These are phyloP conservation scores for Hesperophylax magnus DNA, from an alignment of 1,140 invertebrate species.

Conservation along the genomic window DNA sequence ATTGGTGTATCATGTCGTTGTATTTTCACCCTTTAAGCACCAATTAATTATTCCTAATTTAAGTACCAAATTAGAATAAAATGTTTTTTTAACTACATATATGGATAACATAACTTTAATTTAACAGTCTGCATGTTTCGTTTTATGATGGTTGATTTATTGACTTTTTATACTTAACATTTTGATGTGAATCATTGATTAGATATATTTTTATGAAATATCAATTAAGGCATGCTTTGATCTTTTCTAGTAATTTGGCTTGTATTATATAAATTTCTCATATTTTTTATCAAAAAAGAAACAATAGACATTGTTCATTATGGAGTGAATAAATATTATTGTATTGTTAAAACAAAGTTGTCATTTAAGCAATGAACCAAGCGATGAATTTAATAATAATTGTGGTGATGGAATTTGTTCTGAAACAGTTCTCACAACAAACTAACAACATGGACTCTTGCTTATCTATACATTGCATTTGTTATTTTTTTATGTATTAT, in stretches of 20 bases:
- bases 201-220: constrained; percentile 47
- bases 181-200: constrained; percentile 42
- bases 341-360: constrained; percentile 42
- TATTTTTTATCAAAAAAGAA: constrained; percentile 42
- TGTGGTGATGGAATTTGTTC: neutral
- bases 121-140: constrained; percentile 36
- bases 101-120: neutral
- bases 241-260: constrained; percentile 47
- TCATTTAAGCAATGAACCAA: constrained; percentile 3
- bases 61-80: constrained; percentile 37
- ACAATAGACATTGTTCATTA: constrained; percentile 33
- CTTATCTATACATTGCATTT: neutral
- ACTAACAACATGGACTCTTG: neutral
- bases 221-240: constrained; percentile 30
- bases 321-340: constrained; percentile 34
- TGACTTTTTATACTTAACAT: constrained; percentile 31
- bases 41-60: constrained; percentile 34
- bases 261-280: constrained; percentile 44
- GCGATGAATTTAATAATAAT: neutral
- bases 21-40: constrained; percentile 16
- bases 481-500: neutral
- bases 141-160: constrained; percentile 20
- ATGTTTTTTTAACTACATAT: constrained; percentile 29
- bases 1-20: constrained; percentile 7
- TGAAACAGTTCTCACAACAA: neutral